phyloP scores from a whole-genome alignment of 2,113 vertebrate species.

The Cyanistes caeruleus region DNA sequence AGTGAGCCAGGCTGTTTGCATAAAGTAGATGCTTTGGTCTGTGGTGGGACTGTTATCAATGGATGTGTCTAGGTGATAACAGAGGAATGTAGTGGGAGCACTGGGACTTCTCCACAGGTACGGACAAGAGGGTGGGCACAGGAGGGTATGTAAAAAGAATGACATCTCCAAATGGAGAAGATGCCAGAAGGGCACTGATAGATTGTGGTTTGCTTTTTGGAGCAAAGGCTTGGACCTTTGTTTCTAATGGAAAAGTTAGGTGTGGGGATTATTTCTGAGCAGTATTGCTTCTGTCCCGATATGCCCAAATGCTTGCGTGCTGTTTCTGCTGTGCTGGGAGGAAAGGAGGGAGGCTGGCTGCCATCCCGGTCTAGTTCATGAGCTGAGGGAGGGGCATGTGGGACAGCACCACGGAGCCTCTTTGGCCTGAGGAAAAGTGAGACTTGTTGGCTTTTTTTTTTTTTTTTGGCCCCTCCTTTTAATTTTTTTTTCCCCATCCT shows the following conservation, averaged over 20 bases:
- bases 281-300: neutral
- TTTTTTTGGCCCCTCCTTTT: neutral
- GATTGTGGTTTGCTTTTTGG: neutral
- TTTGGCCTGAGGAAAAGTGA: neutral
- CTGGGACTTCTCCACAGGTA: neutral
- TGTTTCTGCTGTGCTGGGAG: neutral
- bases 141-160: neutral
- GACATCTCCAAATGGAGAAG: neutral
- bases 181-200: neutral
- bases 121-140: neutral
- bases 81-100: neutral
- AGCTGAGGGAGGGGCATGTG: neutral
- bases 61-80: accelerated
- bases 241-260: neutral
- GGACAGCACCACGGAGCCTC: neutral
- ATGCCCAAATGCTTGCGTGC: accelerated
- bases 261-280: neutral
- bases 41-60: neutral
- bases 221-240: neutral
- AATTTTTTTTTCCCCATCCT: neutral
- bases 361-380: accelerated
- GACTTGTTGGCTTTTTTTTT: neutral
- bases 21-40: neutral
- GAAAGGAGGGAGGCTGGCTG: neutral
- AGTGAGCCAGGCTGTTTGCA: neutral